Base-by-base conservation (phyloP, 2,888 invertebrate genomes). In the Mythimna ferrago region DNA sequence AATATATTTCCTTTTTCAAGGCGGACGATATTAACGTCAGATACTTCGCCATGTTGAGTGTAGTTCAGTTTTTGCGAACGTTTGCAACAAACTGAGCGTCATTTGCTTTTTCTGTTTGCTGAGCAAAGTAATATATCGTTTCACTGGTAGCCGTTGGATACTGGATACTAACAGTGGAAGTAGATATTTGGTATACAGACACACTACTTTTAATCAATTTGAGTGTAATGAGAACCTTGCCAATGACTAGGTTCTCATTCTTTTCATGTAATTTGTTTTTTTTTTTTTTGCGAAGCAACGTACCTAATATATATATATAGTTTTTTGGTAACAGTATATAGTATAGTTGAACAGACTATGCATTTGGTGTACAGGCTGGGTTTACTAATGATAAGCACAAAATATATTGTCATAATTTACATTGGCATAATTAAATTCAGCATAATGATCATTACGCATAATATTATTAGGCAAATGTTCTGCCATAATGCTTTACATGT, bases 1-100 rank as follows among this genome's bases (percentile, higher is more conserved):
- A 91, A 92, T 93, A 92, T 91, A 92, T 92, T 91, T 89, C 85
- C 89, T 89, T 90, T 90, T 90, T 89, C 88, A 87, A 87, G 85
- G 82, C 84, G 71, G 83, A 84, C 82, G 84, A 87, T 89, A 92
- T 89, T 91, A 91, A 89, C 88, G 87, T 84, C 81, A 82, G 84
- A 86, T 80, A 78, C 86, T 78, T 71, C 68, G 73, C 69, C 75
- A 65, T 81, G 85, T 78, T 73, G 72, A 76, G 66, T 68, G 76
- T 76, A 77, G 85, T 83, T 73, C 69, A 83, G 78, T 85, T 87
- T 84, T 81, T 82, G 73, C 73, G 26, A 77, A 71, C 73, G 69
- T 66, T 82, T 66, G 67, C 76, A 72, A 76, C 74, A 73, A 76
- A 83, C 68, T 67, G 69, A 72, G 68, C 67, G 66, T 66, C 74